phyloP scores from a whole-genome alignment of 2,888 invertebrate species.

The Caradrina kadenii region DNA sequence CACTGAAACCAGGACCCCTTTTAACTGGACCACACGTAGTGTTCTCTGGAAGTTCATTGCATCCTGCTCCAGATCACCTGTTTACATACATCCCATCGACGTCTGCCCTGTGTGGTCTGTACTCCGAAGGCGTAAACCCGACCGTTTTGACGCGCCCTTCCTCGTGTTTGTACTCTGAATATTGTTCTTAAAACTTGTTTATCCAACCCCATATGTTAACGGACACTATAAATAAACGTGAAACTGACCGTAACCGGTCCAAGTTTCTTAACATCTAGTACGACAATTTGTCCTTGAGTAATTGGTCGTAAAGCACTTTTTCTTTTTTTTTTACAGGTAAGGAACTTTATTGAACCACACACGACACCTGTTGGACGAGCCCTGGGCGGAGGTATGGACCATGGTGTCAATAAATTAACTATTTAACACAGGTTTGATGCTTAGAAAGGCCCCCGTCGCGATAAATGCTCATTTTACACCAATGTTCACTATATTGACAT shows the following conservation, averaged over 20 bases:
- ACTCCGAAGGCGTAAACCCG: constrained; percentile 52
- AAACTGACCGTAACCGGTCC: constrained; percentile 62
- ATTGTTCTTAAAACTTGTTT: constrained; percentile 67
- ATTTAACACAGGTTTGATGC: constrained; percentile 66
- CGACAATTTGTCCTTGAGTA: constrained; percentile 72
- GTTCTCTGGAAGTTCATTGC: constrained; percentile 66
- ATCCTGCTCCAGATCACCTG: constrained; percentile 67
- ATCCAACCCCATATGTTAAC: constrained; percentile 69
- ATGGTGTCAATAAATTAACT: constrained; percentile 71
- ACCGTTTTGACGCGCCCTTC: constrained; percentile 38
- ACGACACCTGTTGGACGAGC: constrained; percentile 65
- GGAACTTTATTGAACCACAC: constrained; percentile 72
- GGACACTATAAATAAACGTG: constrained; percentile 68
- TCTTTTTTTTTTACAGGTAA: constrained; percentile 79
- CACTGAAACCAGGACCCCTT: constrained; percentile 58
- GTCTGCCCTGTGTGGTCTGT: constrained; percentile 68
- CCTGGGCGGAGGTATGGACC: constrained; percentile 56
- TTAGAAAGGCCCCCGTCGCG: constrained; percentile 57
- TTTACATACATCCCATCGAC: constrained; percentile 64
- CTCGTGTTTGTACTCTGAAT: constrained; percentile 55
- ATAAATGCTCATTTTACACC: constrained; percentile 44
- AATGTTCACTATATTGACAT: constrained; percentile 47
- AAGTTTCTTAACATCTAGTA: constrained; percentile 58
- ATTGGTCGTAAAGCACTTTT: constrained; percentile 70
- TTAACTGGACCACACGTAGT: constrained; percentile 70